Evolutionary conservation across 53 echinoderm and acorn worm genomes (phyloP).

Genomic region (Crossaster papposus): DNA sequence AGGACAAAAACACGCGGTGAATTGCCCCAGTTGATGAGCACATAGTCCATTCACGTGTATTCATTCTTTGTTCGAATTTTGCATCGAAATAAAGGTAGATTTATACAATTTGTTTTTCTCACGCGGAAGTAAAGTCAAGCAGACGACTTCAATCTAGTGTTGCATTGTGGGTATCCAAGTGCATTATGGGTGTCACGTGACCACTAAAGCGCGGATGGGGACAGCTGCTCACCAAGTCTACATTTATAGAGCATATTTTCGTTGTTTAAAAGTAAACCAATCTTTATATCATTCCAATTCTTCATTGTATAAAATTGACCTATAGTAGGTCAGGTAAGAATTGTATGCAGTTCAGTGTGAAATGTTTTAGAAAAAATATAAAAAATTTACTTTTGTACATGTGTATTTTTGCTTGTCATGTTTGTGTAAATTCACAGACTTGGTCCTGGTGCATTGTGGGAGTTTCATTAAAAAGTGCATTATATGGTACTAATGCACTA

Average conservation of each 20-base stretch:
- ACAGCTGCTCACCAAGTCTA: no score
- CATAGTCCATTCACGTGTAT: not conserved
- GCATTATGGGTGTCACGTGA: constrained; percentile 61
- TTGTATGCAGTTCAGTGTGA: not conserved
- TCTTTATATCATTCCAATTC: not conserved
- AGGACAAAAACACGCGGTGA: not conserved
- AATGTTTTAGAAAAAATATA: no score
- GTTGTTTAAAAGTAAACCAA: not conserved
- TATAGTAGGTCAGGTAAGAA: constrained; percentile 9
- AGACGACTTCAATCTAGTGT: not conserved
- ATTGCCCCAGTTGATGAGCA: not conserved
- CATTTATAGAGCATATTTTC: not conserved
- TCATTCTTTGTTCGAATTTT: not conserved
- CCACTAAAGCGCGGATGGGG: no score
- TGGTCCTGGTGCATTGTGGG: no score
- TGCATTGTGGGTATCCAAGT: constrained; percentile 45
- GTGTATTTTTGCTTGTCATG: no score
- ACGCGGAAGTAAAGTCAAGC: constrained; percentile 10
- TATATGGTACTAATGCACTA: no score
- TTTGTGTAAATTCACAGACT: no score
- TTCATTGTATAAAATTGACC: not conserved
- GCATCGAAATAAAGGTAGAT: not conserved
- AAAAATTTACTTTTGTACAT: no score
- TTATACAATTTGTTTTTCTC: not conserved
- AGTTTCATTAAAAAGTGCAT: no score